phyloP scores from a whole-genome alignment of 1,140 invertebrate species.

The Tetraneura akinire region DNA sequence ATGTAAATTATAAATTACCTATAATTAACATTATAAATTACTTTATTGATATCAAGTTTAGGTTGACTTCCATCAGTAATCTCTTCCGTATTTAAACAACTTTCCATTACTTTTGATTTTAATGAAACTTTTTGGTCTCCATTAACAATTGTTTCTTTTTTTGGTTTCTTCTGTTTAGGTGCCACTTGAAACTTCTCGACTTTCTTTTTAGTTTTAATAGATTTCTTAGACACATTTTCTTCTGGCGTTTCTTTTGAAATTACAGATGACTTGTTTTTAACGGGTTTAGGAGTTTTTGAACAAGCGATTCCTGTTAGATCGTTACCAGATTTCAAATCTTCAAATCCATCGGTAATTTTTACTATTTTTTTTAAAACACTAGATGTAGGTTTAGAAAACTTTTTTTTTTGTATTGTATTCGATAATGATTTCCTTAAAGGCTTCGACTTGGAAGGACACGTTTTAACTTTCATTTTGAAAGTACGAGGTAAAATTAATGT shows the following conservation, averaged over 20 bases:
- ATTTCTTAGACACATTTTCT: background rate
- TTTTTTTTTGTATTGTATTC: constrained; percentile 24
- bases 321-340: constrained; percentile 3
- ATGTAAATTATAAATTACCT: background rate
- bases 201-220: background rate
- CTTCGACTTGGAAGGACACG: background rate
- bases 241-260: background rate
- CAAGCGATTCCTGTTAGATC: constrained; percentile 22
- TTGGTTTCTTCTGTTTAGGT: constrained; percentile 3
- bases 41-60: constrained; percentile 27
- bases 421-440: background rate
- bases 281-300: background rate
- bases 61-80: background rate
- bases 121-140: background rate
- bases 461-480: constrained; percentile 39
- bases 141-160: background rate
- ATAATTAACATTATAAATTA: background rate
- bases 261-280: background rate
- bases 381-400: constrained; percentile 10
- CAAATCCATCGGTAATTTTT: constrained; percentile 33
- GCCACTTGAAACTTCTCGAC: background rate
- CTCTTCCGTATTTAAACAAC: background rate
- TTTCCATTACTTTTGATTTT: background rate
- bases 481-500: no score
- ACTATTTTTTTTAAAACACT: constrained; percentile 36